Evolutionary conservation across 2,113 vertebrate species (phyloP), one percentile per base, ranked within the genome.

Genomic region (Hepsetus odoe): DNA sequence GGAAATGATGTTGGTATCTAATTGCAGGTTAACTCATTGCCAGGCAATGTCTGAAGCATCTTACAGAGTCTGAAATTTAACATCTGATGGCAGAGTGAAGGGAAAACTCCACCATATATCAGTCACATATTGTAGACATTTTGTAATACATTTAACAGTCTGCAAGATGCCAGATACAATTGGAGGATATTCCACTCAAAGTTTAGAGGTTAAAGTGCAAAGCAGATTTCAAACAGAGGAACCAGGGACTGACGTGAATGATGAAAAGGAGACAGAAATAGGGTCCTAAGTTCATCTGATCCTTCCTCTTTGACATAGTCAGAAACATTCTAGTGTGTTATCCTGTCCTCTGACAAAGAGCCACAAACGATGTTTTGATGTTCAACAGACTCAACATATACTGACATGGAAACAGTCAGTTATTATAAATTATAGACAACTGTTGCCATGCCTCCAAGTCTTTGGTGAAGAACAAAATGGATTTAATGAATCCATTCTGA

Each of bases 401-500:
- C 58, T 24, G 18, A 18, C 24, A 51, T 32, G 33, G 65, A 28
- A 72, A 72, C 14, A 53, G 14, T 55, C 71, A n/a, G n/a, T n/a
- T n/a, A n/a, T n/a, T n/a, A n/a, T 38, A 24, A 62, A 53, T 69
- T 44, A 70, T 56, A 74, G 66, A 42, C 28, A 13, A 53, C 44
- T 28, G 6, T 5, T 28, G 32, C 30, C 58, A 62, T 71, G 44
- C 33, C 28, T 53, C 0, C 18, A n/a, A n/a, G n/a, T n/a, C n/a
- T n/a, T n/a, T n/a, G 7, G 13, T 38, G 32, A 70, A 72, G 40
- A 65, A 35, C 28, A 68, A 4, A 35, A 24, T 9, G 46, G 12
- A 30, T 20, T 32, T 42, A 44, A 13, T 10, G 84, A 84, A 72
- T 84, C 81, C 87, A 90, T 90, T 3, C 66, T 81, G 80, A 77